Conservation (phyloP, 2,797 vertebrate genomes). For the Pseudocheirus occidentalis region DNA sequence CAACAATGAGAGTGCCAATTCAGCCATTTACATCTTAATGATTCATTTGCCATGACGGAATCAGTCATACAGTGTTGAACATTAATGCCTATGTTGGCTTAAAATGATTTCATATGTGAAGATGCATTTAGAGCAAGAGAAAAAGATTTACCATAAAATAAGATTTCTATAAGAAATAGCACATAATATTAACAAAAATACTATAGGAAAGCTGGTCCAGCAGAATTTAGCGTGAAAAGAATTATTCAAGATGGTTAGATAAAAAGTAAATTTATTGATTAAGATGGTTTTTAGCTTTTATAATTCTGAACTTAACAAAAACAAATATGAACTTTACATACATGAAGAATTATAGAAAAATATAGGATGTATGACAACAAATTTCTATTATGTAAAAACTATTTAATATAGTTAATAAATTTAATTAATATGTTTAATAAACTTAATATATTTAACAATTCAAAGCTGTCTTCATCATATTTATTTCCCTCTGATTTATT, state of each 20-base stretch:
- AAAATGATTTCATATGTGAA: background rate
- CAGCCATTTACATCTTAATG: conserved; percentile 13
- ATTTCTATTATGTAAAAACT: background rate
- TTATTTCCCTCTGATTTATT: background rate
- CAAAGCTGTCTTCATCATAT: background rate
- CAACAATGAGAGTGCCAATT: background rate
- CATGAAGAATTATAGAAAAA: background rate
- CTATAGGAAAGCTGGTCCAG: background rate
- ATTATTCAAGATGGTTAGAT: background rate
- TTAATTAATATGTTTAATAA: background rate
- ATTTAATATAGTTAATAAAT: background rate
- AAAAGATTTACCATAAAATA: conserved; percentile 10
- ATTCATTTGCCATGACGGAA: background rate
- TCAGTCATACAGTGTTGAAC: background rate
- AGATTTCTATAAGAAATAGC: background rate
- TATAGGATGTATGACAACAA: background rate
- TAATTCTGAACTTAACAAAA: background rate
- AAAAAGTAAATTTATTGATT: background rate
- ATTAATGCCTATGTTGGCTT: conserved; percentile 8
- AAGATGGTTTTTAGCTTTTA: background rate
- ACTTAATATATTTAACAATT: background rate
- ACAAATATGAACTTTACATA: background rate
- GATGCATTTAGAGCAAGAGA: background rate
- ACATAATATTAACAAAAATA: background rate
- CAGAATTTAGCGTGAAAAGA: background rate